Percentiles rank a stretch among this genome's conserved stretches.
phyloP scores from a whole-genome alignment of 2,113 vertebrate genomes.

The Telmatochromis brachygnathus region DNA sequence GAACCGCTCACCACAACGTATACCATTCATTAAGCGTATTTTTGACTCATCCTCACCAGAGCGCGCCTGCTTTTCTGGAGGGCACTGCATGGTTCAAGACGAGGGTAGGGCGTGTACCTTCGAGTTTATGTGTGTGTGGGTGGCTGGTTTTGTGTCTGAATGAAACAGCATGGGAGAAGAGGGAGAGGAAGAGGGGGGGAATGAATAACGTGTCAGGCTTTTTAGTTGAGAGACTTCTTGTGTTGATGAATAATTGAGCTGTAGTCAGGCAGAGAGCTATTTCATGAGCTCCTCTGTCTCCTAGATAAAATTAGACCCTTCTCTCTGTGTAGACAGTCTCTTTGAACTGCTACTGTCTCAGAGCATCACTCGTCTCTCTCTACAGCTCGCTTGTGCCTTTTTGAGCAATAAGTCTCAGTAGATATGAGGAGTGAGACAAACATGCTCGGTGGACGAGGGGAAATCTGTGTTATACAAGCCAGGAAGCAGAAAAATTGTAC shows the following conservation, averaged over 20 bases:
- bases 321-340: slow-evolving; percentile 52
- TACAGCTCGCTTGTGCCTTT: slow-evolving; percentile 50
- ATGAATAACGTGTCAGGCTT: slow-evolving; percentile 45
- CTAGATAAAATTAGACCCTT: slow-evolving; percentile 66
- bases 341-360: slow-evolving; percentile 61
- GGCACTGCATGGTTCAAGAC: slow-evolving; percentile 5
- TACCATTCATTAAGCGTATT: not conserved
- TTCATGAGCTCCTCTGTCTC: slow-evolving; percentile 63
- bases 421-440: slow-evolving; percentile 41
- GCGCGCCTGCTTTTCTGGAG: not conserved
- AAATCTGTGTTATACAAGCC: slow-evolving; percentile 1
- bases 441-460: slow-evolving; percentile 1
- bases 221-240: slow-evolving; percentile 61
- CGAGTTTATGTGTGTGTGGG: not conserved
- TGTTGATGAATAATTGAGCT: slow-evolving; percentile 69
- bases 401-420: slow-evolving; percentile 31
- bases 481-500: not conserved
- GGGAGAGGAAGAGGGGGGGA: not conserved
- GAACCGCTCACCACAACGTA: not conserved
- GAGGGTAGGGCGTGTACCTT: not conserved
- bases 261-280: slow-evolving; percentile 54
- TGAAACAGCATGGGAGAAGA: slow-evolving; percentile 52
- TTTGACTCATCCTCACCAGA: not conserved
- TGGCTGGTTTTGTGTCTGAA: slow-evolving; percentile 35
- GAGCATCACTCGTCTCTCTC: slow-evolving; percentile 54